Conservation (phyloP, 2,888 invertebrate genomes). For the Crematogaster levior region DNA sequence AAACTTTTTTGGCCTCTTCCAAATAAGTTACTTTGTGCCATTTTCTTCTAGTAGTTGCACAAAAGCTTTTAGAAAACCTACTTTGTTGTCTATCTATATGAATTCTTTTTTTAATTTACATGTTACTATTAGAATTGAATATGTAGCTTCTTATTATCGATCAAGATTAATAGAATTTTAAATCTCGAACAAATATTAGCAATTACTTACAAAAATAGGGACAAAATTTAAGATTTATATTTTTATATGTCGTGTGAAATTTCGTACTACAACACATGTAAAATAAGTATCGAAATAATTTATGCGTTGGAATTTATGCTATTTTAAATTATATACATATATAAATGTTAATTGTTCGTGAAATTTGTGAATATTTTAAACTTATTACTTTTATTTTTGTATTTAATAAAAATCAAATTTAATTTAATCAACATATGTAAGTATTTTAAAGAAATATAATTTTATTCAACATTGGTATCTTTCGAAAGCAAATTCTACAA, state of each 20-base stretch:
- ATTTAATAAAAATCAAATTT: background rate
- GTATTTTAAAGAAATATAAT: background rate
- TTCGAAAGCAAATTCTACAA: background rate
- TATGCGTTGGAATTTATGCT: background rate
- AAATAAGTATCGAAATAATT: background rate
- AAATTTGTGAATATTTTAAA: background rate
- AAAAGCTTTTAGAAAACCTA: slow-evolving; percentile 14
- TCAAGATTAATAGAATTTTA: too few relatives aligned
- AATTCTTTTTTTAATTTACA: slow-evolving; percentile 4
- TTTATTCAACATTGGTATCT: background rate
- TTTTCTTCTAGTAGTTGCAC: background rate
- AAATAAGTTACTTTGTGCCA: background rate
- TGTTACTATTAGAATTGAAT: background rate
- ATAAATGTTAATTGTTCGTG: background rate
- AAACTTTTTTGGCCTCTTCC: background rate
- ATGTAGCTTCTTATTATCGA: background rate
- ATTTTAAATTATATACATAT: background rate
- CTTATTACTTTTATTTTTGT: background rate
- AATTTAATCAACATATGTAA: too few relatives aligned
- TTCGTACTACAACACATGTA: background rate
- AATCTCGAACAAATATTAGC: too few relatives aligned
- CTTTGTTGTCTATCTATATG: background rate
- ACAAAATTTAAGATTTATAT: background rate
- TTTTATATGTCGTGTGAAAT: background rate
- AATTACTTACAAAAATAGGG: too few relatives aligned